These are phyloP conservation scores for Lithobius niger DNA, from an alignment of 1,140 invertebrate genomes.

Conservation along the genomic window DNA sequence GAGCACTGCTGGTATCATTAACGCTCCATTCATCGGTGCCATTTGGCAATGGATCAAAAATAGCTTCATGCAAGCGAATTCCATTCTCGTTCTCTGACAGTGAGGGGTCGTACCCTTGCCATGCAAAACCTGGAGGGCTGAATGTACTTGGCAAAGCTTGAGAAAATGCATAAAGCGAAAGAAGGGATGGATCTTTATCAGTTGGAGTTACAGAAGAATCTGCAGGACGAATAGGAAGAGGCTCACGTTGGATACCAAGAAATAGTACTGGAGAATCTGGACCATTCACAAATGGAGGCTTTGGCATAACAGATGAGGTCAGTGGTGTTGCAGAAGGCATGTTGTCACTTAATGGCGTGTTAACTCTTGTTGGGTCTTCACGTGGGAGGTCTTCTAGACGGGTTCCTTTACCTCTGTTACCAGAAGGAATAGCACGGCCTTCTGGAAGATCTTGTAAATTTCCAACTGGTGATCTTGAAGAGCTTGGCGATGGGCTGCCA, in stretches of 20 bases:
- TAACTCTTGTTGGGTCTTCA: not conserved
- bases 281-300: not conserved
- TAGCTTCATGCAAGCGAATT: not conserved
- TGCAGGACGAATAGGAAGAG: not conserved
- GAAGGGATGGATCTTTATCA: not conserved
- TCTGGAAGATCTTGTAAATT: not conserved
- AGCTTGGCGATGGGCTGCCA: not conserved
- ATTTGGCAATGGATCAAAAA: not conserved
- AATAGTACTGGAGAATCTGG: constrained; percentile 8
- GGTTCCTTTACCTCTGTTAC: not conserved
- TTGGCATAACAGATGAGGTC: not conserved
- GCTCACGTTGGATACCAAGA: constrained; percentile 6
- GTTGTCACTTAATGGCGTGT: not conserved
- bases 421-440: not conserved
- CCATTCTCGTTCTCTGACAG: not conserved
- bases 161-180: constrained; percentile 6
- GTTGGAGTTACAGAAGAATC: not conserved
- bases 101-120: not conserved
- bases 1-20: not conserved
- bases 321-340: not conserved
- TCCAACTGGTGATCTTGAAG: too few relatives aligned
- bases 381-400: not conserved
- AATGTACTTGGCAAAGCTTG: not conserved
- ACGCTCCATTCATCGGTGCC: not conserved
- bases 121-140: not conserved